Evolutionary conservation across 1,140 invertebrate genomes (phyloP).

Genomic region (Apis cerana): DNA sequence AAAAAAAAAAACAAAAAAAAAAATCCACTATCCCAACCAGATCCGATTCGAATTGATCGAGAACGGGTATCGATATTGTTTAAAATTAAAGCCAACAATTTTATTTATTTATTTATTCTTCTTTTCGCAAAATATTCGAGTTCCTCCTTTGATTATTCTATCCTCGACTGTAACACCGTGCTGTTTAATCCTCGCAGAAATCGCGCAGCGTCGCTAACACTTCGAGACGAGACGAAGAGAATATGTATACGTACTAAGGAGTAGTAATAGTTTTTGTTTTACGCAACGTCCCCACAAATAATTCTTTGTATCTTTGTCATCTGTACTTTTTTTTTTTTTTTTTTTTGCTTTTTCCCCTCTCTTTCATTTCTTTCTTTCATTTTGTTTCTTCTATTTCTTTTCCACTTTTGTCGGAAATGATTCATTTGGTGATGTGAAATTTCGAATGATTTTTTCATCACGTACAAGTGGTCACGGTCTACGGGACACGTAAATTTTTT

Average conservation of each 20-base stretch:
- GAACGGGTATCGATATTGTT: background rate
- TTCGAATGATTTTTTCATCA: slow-evolving; percentile 77
- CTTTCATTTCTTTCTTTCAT: slow-evolving; percentile 5
- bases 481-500: slow-evolving; percentile 79
- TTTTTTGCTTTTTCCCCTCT: background rate
- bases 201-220: slow-evolving; percentile 39
- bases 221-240: slow-evolving; percentile 45
- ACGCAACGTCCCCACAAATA: slow-evolving; percentile 59
- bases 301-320: slow-evolving; percentile 62
- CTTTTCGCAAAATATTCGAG: slow-evolving; percentile 42
- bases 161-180: slow-evolving; percentile 25
- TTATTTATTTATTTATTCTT: no score
- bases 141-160: slow-evolving; percentile 37
- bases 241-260: slow-evolving; percentile 23
- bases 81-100: slow-evolving; percentile 21
- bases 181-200: slow-evolving; percentile 36
- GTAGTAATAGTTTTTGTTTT: slow-evolving; percentile 36
- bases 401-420: slow-evolving; percentile 49
- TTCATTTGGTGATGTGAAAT: slow-evolving; percentile 74
- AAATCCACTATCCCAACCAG: background rate
- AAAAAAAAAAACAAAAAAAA: slow-evolving; percentile 13
- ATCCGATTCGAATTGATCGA: background rate
- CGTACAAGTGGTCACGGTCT: slow-evolving; percentile 82
- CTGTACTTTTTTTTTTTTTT: background rate
- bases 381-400: slow-evolving; percentile 52